Evolutionary conservation across 23 tunicate genomes (phyloP).

Genomic region (Halocynthia aurantium): DNA sequence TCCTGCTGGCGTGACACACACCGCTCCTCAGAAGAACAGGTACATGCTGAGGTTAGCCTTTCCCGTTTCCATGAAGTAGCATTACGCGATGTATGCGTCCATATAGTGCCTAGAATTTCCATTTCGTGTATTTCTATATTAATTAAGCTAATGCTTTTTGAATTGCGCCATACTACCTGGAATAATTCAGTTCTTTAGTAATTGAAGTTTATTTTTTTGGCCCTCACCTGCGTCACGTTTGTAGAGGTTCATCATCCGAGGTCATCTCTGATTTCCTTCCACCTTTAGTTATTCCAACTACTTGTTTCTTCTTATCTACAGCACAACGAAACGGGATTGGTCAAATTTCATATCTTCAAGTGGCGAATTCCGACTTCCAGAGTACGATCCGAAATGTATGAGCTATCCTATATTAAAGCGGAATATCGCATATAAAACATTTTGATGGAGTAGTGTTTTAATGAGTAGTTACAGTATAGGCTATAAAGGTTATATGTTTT

Average conservation of each 20-base stretch:
- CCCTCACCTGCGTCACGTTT: too few relatives aligned
- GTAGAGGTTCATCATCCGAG: too few relatives aligned
- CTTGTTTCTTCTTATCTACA: not conserved
- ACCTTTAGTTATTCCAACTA: too few relatives aligned
- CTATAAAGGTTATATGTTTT: not conserved
- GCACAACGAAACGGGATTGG: conserved; percentile 64
- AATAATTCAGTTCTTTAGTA: too few relatives aligned
- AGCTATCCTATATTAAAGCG: not conserved
- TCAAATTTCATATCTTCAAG: conserved; percentile 67
- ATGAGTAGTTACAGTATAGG: not conserved
- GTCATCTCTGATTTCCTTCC: too few relatives aligned
- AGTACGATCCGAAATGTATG: conserved; percentile 50
- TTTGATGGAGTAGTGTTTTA: not conserved
- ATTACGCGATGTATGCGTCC: too few relatives aligned
- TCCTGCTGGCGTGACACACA: conserved; percentile 74
- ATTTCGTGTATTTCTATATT: too few relatives aligned
- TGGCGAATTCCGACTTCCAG: conserved; percentile 70
- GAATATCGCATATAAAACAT: not conserved
- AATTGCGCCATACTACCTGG: too few relatives aligned
- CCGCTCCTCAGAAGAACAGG: conserved; percentile 28
- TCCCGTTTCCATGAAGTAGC: too few relatives aligned
- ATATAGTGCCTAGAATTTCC: too few relatives aligned
- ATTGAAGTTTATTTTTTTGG: too few relatives aligned
- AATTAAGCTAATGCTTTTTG: too few relatives aligned
- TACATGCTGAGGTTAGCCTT: conserved; percentile 38